A percentile compares a stretch with the other conserved stretches of the same genome.
These are phyloP conservation scores for Crotophaga sulcirostris DNA, from an alignment of 2,113 vertebrate genomes.

Conservation along the genomic window DNA sequence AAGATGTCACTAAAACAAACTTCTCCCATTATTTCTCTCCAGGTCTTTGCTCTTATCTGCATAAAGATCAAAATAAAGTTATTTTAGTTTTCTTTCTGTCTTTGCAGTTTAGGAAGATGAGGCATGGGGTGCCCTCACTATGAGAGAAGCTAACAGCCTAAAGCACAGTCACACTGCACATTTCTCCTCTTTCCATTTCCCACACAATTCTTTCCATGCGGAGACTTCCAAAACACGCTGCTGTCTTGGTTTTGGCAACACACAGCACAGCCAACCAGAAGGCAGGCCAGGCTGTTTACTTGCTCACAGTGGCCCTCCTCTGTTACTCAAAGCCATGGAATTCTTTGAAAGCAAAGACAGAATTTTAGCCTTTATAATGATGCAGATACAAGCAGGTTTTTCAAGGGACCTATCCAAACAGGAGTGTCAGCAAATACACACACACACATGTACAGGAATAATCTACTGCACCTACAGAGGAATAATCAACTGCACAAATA, in stretches of 20 bases:
- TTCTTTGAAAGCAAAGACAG: neutral
- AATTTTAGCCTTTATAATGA: neutral
- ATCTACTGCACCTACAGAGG: neutral
- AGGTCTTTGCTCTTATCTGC: neutral
- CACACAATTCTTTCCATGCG: neutral
- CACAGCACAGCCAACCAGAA: neutral
- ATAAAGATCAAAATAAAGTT: neutral
- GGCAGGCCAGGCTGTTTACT: neutral
- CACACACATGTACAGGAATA: neutral
- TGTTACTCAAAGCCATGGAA: neutral
- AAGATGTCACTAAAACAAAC: neutral
- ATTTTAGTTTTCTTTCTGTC: neutral
- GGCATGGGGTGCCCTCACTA: accelerated
- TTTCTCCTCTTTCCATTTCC: neutral
- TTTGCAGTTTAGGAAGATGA: neutral
- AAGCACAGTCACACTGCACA: neutral
- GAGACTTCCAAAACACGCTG: neutral
- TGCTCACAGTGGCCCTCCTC: neutral
- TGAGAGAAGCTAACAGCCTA: neutral
- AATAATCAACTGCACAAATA: neutral
- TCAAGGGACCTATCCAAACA: neutral
- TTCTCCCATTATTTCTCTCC: neutral
- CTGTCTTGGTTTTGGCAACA: neutral
- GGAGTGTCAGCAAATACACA: neutral
- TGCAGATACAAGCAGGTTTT: neutral